Evolutionary conservation across 2,888 invertebrate species (phyloP), one percentile per base, ranked within the genome.

Genomic region (Andrena minutula): DNA sequence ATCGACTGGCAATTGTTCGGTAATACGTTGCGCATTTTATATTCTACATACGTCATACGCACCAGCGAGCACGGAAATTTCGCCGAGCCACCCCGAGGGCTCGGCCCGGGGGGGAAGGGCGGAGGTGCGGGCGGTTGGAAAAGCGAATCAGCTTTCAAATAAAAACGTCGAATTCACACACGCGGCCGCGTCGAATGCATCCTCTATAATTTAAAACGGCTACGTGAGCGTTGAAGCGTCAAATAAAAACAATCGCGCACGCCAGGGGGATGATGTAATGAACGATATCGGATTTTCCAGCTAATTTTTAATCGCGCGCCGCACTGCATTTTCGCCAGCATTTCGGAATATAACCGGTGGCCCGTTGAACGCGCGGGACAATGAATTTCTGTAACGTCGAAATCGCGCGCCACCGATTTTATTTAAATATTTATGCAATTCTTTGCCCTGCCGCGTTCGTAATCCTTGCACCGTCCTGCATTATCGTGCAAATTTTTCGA

Each of bases 1-100:
- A 88, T 87, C 87, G 79, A 66, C 74, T 69, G 80, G 87, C 86
- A 78, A 87, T 87, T 88, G 87, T 87, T 86, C 86, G 75, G 84
- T 86, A 86, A 88, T 87, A 84, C 89, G 88, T 82, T 87, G 89
- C 82, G 86, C 88, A 85, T 89, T 88, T 88, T 88, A 88, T 88
- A 88, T 88, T 88, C 88, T 77, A 77, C 88, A 77, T 84, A 88
- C 88, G 89, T 89, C 89, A 88, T 82, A 89, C 88, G 88, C 89
- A 86, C 86, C 88, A 75, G 58, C 73, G 82, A 73, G 72, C 75
- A 79, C 78, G 89, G 86, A 89, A 84, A 89, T 88, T 87, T 86
- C 79, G 82, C 63, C 70, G 79, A 47, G 53, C 32, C 53, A 28
- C 58, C 70, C 75, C 32, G 61, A 68, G 71, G 83, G 83, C 83